phyloP scores from a whole-genome alignment of 1,140 invertebrate genomes.

The Nylanderia fulva region DNA sequence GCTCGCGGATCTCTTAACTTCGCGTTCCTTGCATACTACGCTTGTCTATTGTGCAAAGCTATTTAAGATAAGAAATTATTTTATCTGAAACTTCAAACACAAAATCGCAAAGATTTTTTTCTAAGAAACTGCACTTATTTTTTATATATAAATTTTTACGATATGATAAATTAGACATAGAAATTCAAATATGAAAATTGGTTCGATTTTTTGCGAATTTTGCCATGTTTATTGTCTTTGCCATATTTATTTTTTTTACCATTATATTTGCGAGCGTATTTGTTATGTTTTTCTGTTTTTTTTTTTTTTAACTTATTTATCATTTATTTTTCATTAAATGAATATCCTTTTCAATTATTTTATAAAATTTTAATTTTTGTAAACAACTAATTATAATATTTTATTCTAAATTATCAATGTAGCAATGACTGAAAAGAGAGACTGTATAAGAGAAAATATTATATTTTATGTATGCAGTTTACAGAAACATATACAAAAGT shows the following conservation, averaged over 20 bases:
- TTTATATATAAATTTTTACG: background rate
- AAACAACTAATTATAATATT: background rate
- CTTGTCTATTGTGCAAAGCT: background rate
- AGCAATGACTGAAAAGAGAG: background rate
- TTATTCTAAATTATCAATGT: background rate
- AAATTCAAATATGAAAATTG: background rate
- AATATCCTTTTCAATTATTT: background rate
- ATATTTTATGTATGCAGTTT: background rate
- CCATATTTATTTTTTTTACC: background rate
- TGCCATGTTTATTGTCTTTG: background rate
- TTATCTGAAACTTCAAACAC: slow-evolving; percentile 1
- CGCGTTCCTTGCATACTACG: background rate
- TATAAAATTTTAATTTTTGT: slow-evolving; percentile 13
- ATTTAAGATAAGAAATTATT: background rate
- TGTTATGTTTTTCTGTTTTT: background rate
- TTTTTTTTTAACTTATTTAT: background rate
- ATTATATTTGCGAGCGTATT: background rate
- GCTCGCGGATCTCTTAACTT: background rate
- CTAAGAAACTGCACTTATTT: background rate
- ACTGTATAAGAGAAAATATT: background rate
- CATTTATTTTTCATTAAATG: background rate
- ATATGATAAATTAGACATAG: background rate
- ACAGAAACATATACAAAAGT: background rate
- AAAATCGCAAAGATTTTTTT: background rate
- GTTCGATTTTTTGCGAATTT: background rate